These are phyloP conservation scores for Acronicta leporina DNA, from an alignment of 2,888 invertebrate species.

Conservation along the genomic window DNA sequence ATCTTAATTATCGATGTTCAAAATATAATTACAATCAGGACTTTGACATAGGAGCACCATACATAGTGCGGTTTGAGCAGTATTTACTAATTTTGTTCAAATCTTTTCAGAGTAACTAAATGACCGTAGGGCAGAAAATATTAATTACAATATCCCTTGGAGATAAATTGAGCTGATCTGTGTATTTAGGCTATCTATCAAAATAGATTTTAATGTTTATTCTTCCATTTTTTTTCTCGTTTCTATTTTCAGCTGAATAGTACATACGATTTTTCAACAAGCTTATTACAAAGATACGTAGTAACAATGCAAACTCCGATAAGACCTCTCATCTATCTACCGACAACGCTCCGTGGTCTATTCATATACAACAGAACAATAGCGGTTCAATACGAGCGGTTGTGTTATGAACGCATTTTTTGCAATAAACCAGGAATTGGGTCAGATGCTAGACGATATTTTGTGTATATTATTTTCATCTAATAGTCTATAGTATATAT, in stretches of 20 bases:
- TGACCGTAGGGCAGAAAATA: too few species aligned
- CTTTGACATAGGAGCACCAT: too few species aligned
- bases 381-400: constrained; percentile 39
- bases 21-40: too few species aligned
- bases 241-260: not conserved
- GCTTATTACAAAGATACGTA: constrained; percentile 13
- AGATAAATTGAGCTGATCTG: too few species aligned
- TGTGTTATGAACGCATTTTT: constrained; percentile 37
- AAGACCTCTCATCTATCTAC: constrained; percentile 33
- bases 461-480: constrained; percentile 9
- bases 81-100: too few species aligned
- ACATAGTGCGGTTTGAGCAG: too few species aligned
- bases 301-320: constrained; percentile 34
- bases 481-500: not conserved
- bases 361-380: constrained; percentile 47
- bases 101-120: too few species aligned
- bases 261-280: constrained; percentile 11
- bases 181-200: too few species aligned
- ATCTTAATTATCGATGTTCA: too few species aligned
- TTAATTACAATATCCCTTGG: too few species aligned
- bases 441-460: constrained; percentile 27
- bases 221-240: not conserved
- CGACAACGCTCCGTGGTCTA: constrained; percentile 18
- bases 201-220: too few species aligned
- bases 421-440: constrained; percentile 38